Evolutionary conservation across 2,888 invertebrate species (phyloP), one percentile per base, ranked within the genome.

Genomic region (Lamellibrachia satsuma): DNA sequence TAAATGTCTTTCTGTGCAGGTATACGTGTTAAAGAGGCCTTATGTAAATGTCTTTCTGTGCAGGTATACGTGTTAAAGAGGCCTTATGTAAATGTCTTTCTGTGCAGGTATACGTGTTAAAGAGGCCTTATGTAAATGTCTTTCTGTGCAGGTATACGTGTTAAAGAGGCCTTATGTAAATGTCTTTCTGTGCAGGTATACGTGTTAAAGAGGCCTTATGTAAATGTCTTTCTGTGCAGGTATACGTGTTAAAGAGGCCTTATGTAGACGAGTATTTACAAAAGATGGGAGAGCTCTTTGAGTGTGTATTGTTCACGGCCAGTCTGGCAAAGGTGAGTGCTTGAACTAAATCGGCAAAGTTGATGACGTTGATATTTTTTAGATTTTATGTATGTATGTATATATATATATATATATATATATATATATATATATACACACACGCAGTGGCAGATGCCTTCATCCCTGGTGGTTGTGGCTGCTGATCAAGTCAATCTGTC

Each of bases 251-350:
- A 96, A 99, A 99, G 97, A 97, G 99, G 97, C 99, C 99, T 96
- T 98, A 99, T 97, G 99, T 99, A 92, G 99, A 99, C 97, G 99
- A 99, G 97, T 99, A 99, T 97, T 97, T 99, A 94, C 98, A 98
- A 96, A 98, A 98, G 95, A 99, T 99, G 98, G 99, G 99, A 93
- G 99, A 99, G 97, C 97, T 99, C 94, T 99, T 99, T 97, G 99
- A 99, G 97, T 99, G 99, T 97, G 98, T 99, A 95, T 97, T 99
- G 95, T 99, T 99, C 97, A 99, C 99, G 95, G 99, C 99, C 95
- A 99, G 99, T 97, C 97, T 99, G 96, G 99, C 99, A 94, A 99
- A 99, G 97, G 98, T 98, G 95, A 95, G 95, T 90, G 11, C 27
- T 92, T 1, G 1, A 39, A 75, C 75, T 75, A 75, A 75, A n/a